Conservation (phyloP, 2,888 invertebrate species). For the Drosophila stalkeri region DNA sequence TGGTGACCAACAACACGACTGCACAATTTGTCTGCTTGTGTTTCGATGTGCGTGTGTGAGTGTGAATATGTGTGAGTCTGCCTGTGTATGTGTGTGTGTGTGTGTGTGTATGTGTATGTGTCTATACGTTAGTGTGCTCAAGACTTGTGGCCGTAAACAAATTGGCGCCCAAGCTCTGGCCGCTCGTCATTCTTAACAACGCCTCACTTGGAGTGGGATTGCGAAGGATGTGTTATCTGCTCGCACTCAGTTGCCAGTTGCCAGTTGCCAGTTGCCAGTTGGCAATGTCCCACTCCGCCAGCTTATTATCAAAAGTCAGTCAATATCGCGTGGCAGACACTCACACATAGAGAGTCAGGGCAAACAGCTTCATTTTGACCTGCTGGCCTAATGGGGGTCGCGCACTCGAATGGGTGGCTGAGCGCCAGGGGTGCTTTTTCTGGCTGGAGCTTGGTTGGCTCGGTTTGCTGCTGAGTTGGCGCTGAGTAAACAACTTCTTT, state of each 20-base stretch:
- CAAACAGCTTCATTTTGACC: constrained; percentile 74
- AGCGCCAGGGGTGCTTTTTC: constrained; percentile 12
- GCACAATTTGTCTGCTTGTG: constrained; percentile 1
- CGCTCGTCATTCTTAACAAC: constrained; percentile 14
- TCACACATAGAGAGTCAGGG: constrained; percentile 14
- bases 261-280: constrained; percentile 9
- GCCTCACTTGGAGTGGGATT: neutral
- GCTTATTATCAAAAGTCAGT: constrained; percentile 75
- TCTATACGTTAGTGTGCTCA: neutral
- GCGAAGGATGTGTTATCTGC: constrained; percentile 68
- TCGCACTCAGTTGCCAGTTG: constrained; percentile 65
- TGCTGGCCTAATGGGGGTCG: constrained; percentile 63
- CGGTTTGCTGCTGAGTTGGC: constrained; percentile 60
- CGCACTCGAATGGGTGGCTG: constrained; percentile 34
- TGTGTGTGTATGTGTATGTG: neutral
- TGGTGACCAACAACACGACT: constrained; percentile 37
- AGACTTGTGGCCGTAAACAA: constrained; percentile 48
- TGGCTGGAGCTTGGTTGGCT: constrained; percentile 27
- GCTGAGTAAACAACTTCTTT: constrained; percentile 83
- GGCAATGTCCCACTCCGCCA: constrained; percentile 20
- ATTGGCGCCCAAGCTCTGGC: constrained; percentile 37
- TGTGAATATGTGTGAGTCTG: neutral
- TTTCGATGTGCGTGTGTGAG: neutral
- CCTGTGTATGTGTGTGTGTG: neutral
- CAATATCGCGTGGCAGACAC: constrained; percentile 58